Base-by-base conservation (phyloP, 2,888 invertebrate species). In the Noctua pronuba region DNA sequence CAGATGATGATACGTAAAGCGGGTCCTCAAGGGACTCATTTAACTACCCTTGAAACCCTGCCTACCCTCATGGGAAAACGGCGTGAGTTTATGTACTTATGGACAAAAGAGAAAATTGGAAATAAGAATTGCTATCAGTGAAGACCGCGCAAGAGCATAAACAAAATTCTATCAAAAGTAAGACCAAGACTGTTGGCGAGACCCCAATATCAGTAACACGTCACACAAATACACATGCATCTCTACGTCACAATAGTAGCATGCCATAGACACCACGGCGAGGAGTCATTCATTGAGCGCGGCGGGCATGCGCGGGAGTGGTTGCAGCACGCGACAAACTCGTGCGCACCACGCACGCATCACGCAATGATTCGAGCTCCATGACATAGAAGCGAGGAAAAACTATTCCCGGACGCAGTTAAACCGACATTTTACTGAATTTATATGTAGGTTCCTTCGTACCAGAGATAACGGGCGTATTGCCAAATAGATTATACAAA, bases 321-420 rank as follows among this genome's bases (percentile, higher is more conserved):
- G 65, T 55, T 71, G 31, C 64, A 60, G 72, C 96, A 95, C 94
- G 96, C 90, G 93, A 21, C 7, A 2, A n/a, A 80, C 91, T 91
- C 94, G 92, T 95, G 95, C 86, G 79, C 80, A 66, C 69, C 95
- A 95, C 93, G 94, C 92, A 79, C 79, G 77, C 65, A 55, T 79
- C 91, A 90, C 91, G 90, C 90, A 38, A 21, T 84, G 64, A n/a
- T 41, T 41, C 41, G 65, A 65, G 77, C 88, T 85, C 74, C 79
- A 82, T 76, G 73, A 71, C 83, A 75, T 88, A 90, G 83, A 92
- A 92, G 89, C 82, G 73, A 85, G 88, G 88, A 88, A 91, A 90
- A 90, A 88, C 86, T 88, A 87, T 88, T 88, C 87, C 84, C 52
- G 78, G 58, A 69, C 31, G 75, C 62, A 75, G 60, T 76, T 58